Evolutionary conservation across 1,140 invertebrate species (phyloP).

Genomic region (Penaeus japonicus): DNA sequence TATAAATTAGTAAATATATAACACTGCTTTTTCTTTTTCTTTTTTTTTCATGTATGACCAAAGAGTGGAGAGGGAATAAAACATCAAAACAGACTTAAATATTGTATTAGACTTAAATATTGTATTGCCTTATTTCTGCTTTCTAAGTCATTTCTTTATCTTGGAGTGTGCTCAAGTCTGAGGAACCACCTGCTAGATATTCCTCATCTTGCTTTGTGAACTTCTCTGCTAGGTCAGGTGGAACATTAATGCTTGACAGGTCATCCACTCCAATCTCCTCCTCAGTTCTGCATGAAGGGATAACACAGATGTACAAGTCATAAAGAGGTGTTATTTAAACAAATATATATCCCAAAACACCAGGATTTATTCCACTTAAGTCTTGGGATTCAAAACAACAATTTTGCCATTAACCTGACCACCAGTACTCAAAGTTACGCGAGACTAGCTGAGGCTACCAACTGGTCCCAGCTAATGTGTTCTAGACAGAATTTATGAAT

Average conservation of each 20-base stretch:
- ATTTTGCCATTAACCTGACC: background rate
- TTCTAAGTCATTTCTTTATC: no score
- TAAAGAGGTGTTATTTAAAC: background rate
- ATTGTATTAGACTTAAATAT: no score
- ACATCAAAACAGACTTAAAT: no score
- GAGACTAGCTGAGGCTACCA: background rate
- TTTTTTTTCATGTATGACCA: no score
- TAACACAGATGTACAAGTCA: background rate
- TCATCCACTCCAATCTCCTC: slow-evolving; percentile 85
- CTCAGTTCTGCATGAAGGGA: slow-evolving; percentile 66
- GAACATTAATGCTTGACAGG: slow-evolving; percentile 78
- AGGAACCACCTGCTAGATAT: background rate
- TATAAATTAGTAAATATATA: no score
- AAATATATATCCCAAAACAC: background rate
- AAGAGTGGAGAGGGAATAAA: no score
- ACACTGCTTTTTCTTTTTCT: no score
- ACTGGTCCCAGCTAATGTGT: no score
- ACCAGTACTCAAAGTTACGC: background rate
- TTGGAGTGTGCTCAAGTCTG: background rate
- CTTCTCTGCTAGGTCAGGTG: slow-evolving; percentile 73
- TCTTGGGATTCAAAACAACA: background rate
- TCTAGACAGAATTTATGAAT: no score
- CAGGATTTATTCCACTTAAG: background rate
- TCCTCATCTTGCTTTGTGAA: slow-evolving; percentile 10
- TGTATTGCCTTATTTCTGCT: no score